Conservation (phyloP, 2,113 vertebrate genomes). For the Hemiprocne comata region DNA sequence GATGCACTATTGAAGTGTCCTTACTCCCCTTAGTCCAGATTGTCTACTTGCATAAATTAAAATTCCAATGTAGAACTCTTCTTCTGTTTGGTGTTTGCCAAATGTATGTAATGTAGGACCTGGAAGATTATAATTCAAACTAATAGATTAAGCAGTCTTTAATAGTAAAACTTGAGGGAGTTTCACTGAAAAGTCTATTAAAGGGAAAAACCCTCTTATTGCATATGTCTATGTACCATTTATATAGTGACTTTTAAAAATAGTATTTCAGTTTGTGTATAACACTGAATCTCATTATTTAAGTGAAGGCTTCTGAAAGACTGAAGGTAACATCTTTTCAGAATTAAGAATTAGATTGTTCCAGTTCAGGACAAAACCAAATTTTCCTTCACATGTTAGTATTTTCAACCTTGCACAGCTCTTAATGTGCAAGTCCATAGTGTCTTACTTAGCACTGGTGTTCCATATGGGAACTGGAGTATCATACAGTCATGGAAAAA, state of each 20-base stretch:
- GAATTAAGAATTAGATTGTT: not conserved
- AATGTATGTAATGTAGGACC: not conserved
- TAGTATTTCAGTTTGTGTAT: not conserved
- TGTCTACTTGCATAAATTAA: not conserved
- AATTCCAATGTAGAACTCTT: accelerated
- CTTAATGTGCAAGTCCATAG: not conserved
- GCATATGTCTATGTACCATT: not conserved
- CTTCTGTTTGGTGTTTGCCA: not conserved
- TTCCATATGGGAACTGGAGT: not conserved
- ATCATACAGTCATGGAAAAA: not conserved
- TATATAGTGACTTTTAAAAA: not conserved
- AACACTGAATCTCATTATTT: not conserved
- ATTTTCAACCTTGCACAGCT: not conserved
- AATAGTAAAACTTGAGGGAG: not conserved
- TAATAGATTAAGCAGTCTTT: not conserved
- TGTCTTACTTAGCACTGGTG: not conserved
- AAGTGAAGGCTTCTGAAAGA: not conserved
- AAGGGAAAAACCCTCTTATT: not conserved
- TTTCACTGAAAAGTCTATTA: not conserved
- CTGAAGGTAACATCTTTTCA: not conserved
- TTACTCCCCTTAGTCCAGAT: not conserved
- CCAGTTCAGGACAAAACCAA: not conserved
- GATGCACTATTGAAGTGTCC: not conserved
- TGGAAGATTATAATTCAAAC: not conserved
- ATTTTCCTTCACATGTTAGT: not conserved